phyloP scores from a whole-genome alignment of 2,797 vertebrate species.

The Pantherophis alleghaniensis region DNA sequence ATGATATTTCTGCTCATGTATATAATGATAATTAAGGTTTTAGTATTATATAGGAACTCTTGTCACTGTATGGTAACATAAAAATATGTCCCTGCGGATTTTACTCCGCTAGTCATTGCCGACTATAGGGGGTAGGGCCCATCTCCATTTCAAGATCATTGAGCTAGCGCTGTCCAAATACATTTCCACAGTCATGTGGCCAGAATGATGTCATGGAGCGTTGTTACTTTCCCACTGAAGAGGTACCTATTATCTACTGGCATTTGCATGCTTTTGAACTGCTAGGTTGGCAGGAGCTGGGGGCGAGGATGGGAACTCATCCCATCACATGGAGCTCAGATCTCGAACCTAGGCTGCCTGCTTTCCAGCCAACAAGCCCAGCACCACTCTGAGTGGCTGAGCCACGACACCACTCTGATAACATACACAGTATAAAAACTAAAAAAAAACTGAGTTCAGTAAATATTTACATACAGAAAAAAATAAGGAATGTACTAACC shows the following conservation, averaged over 20 bases:
- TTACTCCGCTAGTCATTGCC: neutral
- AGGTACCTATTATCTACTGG: neutral
- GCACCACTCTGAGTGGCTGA: neutral
- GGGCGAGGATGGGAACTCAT: neutral
- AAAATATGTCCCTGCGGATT: neutral
- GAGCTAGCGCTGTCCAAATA: neutral
- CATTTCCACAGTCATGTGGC: neutral
- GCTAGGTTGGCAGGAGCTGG: neutral
- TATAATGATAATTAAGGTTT: neutral
- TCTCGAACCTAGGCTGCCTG: neutral
- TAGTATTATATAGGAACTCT: neutral
- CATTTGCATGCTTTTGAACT: neutral
- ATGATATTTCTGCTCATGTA: neutral
- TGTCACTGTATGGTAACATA: neutral
- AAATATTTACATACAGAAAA: neutral
- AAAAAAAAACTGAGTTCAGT: constrained; percentile 9
- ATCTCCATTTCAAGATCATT: neutral
- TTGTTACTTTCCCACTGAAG: neutral
- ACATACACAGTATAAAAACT: neutral
- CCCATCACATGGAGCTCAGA: neutral
- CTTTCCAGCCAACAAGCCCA: neutral
- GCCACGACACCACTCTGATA: neutral
- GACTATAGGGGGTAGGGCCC: neutral
- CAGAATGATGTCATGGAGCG: neutral
- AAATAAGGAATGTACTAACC: constrained; percentile 72